Evolutionary conservation across 2,888 invertebrate species (phyloP).

Genomic region (Osmoderma eremita): DNA sequence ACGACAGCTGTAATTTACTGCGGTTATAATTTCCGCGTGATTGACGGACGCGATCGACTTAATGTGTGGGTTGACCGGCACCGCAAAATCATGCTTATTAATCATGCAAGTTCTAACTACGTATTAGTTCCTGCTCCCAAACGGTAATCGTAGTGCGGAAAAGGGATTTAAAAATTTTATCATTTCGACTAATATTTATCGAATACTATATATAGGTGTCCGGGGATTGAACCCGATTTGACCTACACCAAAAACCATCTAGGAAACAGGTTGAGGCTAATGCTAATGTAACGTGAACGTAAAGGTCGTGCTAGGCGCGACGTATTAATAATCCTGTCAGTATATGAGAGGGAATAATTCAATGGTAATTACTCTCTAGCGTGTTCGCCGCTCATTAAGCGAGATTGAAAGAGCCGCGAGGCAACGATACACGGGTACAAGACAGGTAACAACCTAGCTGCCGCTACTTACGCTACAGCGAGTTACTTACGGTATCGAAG

Average conservation of each 20-base stretch:
- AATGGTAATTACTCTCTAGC: constrained; percentile 60
- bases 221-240: too few species aligned
- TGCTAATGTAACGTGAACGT: constrained; percentile 57
- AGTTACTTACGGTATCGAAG: too few species aligned
- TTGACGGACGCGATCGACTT: constrained; percentile 58
- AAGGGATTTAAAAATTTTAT: too few species aligned
- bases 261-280: constrained; percentile 46
- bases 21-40: constrained; percentile 59
- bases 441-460: constrained; percentile 20
- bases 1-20: constrained; percentile 61
- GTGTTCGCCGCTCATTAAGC: constrained; percentile 56
- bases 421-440: constrained; percentile 42
- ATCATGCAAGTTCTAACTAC: background rate
- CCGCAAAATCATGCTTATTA: constrained; percentile 12
- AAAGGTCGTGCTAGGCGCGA: constrained; percentile 52
- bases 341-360: constrained; percentile 56
- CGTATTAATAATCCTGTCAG: constrained; percentile 59
- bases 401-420: constrained; percentile 50
- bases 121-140: background rate
- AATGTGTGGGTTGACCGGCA: background rate
- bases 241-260: background rate
- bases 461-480: background rate
- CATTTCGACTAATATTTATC: too few species aligned
- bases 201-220: too few species aligned
- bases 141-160: background rate